Evolutionary conservation across 1,140 invertebrate species (phyloP).

Genomic region (Asobara japonica): DNA sequence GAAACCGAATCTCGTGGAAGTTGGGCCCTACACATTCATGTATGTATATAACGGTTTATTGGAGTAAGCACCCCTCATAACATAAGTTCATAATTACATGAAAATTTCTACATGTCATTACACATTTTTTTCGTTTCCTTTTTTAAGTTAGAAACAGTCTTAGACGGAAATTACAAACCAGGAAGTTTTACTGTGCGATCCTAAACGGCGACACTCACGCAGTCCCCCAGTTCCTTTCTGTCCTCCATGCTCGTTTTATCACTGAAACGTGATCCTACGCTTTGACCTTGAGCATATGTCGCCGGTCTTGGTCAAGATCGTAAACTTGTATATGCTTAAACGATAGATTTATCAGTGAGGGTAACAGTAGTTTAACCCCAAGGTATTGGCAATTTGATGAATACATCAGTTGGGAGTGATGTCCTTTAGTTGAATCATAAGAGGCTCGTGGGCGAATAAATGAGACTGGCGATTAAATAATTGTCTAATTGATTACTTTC

Average conservation of each 20-base stretch:
- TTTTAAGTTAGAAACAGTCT: too few species aligned
- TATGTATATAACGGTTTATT: conserved; percentile 50
- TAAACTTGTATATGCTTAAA: background rate
- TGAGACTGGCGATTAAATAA: conserved; percentile 47
- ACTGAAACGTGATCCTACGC: background rate
- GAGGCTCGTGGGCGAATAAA: conserved; percentile 48
- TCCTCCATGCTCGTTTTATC: too few species aligned
- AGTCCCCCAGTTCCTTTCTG: too few species aligned
- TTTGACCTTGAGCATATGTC: background rate
- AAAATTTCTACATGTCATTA: too few species aligned
- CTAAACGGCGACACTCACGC: too few species aligned
- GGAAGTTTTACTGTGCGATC: too few species aligned
- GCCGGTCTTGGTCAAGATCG: background rate
- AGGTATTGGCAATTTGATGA: conserved; percentile 60
- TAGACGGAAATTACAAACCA: too few species aligned
- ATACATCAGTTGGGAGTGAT: conserved; percentile 6
- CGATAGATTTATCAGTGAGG: background rate
- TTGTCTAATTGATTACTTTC: conserved; percentile 59
- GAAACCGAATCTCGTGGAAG: conserved; percentile 69
- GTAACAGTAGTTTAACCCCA: conserved; percentile 50
- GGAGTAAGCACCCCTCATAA: too few species aligned
- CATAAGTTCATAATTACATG: too few species aligned
- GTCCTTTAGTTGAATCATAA: conserved; percentile 17
- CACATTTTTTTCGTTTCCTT: too few species aligned
- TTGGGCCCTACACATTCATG: conserved; percentile 78